A percentile compares a stretch with the other conserved stretches of the same genome.
These are phyloP conservation scores for Diarsia dahlii DNA, from an alignment of 2,888 invertebrate species.

Conservation along the genomic window DNA sequence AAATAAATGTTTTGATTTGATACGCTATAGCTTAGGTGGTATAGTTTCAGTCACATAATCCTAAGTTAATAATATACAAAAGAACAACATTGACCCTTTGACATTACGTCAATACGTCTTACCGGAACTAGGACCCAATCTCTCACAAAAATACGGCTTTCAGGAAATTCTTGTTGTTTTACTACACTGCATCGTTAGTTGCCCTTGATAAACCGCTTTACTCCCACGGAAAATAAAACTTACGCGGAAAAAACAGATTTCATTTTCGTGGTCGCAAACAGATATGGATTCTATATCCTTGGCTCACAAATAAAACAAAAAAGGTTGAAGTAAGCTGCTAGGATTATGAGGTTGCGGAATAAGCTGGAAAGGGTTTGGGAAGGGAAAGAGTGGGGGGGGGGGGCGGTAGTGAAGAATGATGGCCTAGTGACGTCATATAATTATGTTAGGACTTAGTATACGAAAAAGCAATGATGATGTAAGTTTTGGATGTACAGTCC, in stretches of 20 bases:
- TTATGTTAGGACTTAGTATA: slow-evolving; percentile 1
- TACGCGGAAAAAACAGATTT: slow-evolving; percentile 36
- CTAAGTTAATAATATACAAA: not conserved
- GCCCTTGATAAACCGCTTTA: slow-evolving; percentile 29
- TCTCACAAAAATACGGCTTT: slow-evolving; percentile 13
- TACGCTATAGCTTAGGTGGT: too few relatives aligned
- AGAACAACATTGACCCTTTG: slow-evolving; percentile 6
- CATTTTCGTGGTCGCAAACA: slow-evolving; percentile 35
- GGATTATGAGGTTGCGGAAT: slow-evolving; percentile 52
- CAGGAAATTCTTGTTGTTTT: slow-evolving; percentile 9
- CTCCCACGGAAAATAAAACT: slow-evolving; percentile 29
- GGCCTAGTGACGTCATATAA: slow-evolving; percentile 10
- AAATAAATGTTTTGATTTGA: too few relatives aligned
- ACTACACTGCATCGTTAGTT: slow-evolving; percentile 17
- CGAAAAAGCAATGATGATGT: slow-evolving; percentile 6
- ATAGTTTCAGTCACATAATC: not conserved
- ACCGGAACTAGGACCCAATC: slow-evolving; percentile 14
- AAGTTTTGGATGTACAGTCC: not conserved
- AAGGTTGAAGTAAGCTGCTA: slow-evolving; percentile 50
- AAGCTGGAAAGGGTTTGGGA: slow-evolving; percentile 34
- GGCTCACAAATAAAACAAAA: slow-evolving; percentile 45
- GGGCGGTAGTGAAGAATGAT: slow-evolving; percentile 29
- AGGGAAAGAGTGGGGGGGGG: not conserved
- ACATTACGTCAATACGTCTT: slow-evolving; percentile 15
- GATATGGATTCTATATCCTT: slow-evolving; percentile 46